A percentile compares a stretch with the other conserved stretches of the same genome.
phyloP scores from a whole-genome alignment of 2,888 invertebrate species.

The Alviniconcha strummeri region DNA sequence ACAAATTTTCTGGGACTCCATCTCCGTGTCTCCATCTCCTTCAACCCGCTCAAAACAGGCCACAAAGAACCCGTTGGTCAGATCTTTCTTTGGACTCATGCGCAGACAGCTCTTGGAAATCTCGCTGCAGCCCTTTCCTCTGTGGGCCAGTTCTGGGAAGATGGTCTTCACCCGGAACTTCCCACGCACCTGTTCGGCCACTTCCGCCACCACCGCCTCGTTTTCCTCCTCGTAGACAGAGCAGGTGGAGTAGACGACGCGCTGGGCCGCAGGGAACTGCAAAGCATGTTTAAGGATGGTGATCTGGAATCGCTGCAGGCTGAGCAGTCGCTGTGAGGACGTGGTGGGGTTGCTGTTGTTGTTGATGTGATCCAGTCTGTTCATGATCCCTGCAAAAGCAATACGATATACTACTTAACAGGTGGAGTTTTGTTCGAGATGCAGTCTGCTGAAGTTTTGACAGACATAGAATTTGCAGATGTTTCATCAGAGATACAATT shows the following conservation, averaged over 20 bases:
- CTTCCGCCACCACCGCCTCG: slow-evolving; percentile 89
- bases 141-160: slow-evolving; percentile 58
- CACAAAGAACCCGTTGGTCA: slow-evolving; percentile 95
- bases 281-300: slow-evolving; percentile 89
- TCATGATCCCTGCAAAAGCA: slow-evolving; percentile 67
- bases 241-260: slow-evolving; percentile 97
- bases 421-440: not conserved
- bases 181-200: slow-evolving; percentile 76
- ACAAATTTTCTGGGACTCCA: not conserved
- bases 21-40: not conserved
- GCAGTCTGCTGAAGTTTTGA: too few relatives aligned
- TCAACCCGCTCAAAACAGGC: slow-evolving; percentile 82
- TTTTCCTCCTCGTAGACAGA: slow-evolving; percentile 89
- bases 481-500: too few relatives aligned
- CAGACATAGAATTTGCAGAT: too few relatives aligned
- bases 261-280: slow-evolving; percentile 87
- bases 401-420: not conserved
- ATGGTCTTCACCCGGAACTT: slow-evolving; percentile 70
- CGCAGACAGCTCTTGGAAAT: slow-evolving; percentile 83
- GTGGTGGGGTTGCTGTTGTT: not conserved
- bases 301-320: slow-evolving; percentile 61
- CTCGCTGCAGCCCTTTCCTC: slow-evolving; percentile 61
- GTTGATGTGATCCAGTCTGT: slow-evolving; percentile 79
- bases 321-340: slow-evolving; percentile 50
- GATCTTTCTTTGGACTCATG: slow-evolving; percentile 83